Percentiles rank a stretch among this genome's conserved stretches.
These are phyloP conservation scores for Cirrhinus mrigala DNA, from an alignment of 2,797 vertebrate genomes.

Conservation along the genomic window DNA sequence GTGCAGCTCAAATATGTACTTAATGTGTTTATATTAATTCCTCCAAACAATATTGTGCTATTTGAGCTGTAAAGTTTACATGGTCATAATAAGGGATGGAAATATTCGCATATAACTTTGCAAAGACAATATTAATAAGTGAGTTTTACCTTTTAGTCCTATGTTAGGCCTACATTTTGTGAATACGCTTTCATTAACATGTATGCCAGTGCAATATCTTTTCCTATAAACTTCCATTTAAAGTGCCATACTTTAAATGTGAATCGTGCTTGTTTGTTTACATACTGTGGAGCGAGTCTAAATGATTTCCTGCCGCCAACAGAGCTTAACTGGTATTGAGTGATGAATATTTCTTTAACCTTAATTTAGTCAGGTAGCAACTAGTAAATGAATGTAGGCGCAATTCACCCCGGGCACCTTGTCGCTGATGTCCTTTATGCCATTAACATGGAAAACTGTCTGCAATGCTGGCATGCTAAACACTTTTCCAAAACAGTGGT, in stretches of 20 bases:
- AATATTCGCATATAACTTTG: no score
- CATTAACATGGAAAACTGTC: slow-evolving; percentile 36
- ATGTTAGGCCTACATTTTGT: neutral
- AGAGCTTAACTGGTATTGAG: neutral
- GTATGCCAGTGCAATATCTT: neutral
- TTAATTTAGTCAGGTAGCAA: neutral
- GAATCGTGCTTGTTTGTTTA: neutral
- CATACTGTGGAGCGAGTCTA: neutral
- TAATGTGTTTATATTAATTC: neutral
- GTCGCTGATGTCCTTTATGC: slow-evolving; percentile 29
- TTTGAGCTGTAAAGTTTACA: neutral
- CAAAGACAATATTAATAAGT: neutral
- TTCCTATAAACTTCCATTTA: neutral
- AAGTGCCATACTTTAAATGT: neutral
- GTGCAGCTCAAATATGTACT: neutral
- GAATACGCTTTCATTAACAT: neutral
- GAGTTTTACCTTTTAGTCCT: neutral
- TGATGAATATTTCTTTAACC: neutral
- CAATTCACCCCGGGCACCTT: neutral
- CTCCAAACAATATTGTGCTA: neutral
- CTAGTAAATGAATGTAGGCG: neutral
- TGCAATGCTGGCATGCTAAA: slow-evolving; percentile 42
- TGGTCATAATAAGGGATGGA: neutral
- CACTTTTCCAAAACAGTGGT: slow-evolving; percentile 56
- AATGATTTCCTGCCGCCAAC: neutral